phyloP scores from a whole-genome alignment of 2,113 vertebrate species.

The Phrynosoma platyrhinos region DNA sequence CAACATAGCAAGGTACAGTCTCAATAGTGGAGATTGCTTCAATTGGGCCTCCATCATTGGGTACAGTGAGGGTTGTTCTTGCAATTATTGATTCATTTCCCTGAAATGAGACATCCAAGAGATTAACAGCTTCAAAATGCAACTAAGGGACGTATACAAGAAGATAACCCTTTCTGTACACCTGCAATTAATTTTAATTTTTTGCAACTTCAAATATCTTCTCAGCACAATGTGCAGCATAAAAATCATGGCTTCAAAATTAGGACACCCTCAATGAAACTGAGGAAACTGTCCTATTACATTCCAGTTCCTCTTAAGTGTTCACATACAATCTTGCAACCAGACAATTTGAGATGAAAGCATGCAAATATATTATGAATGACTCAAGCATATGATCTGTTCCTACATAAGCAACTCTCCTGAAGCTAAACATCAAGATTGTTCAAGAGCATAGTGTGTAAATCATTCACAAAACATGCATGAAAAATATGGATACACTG shows the following conservation, averaged over 20 bases:
- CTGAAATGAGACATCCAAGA: slow-evolving; percentile 62
- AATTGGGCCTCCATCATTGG: slow-evolving; percentile 89
- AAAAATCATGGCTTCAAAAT: slow-evolving; percentile 14
- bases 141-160: accelerated
- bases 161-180: neutral
- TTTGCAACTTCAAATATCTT: neutral
- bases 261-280: neutral
- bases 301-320: neutral
- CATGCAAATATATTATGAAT: neutral
- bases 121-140: neutral
- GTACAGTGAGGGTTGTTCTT: slow-evolving; percentile 93
- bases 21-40: slow-evolving; percentile 95
- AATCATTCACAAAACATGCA: neutral
- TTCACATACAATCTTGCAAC: neutral
- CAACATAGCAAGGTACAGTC: slow-evolving; percentile 86
- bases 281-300: neutral
- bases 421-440: neutral
- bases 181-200: neutral
- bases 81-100: slow-evolving; percentile 93
- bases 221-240: neutral
- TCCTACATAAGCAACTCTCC: neutral
- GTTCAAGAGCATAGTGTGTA: neutral
- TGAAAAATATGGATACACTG: neutral
- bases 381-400: too few relatives aligned
- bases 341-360: neutral